Base-by-base conservation (phyloP, 1,140 invertebrate genomes). In the Campoletis sonorensis region DNA sequence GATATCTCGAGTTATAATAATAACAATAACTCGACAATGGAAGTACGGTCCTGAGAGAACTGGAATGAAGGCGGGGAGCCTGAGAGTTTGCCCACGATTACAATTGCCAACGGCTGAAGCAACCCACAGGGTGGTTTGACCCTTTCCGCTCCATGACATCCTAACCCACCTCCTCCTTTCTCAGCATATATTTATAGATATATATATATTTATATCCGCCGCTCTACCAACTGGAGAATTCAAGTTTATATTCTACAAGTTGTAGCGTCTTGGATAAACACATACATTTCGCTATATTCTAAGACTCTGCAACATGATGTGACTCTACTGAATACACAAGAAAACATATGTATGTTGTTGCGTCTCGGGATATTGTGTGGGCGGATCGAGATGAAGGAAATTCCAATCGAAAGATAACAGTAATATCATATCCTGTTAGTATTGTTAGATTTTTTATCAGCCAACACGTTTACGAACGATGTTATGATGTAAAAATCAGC, bases 51-150 rank as follows among this genome's bases (percentile, higher is more conserved):
- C 21, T 4, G 61, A 27, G 67, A 33, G 67, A 64, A n/a, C 16
- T 70, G 67, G 4, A 75, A 77, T 77, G 72, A 26, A 75, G 49
- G 8, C 49, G 72, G n/a, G 72, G 49, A 54, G 72, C 10, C 26
- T n/a, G 21, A 75, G 72, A 75, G 49, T 75, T 75, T 58, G 49
- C 49, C 30, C 72, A 33, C 72, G 72, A 75, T 75, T 75, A 75
- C n/a, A 21, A 23, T 64, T 23, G 72, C 26, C 72, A 30, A 75
- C 49, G 23, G 49, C 72, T 49, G 54, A 75, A 49, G 13, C 72
- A 58, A 54, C 45, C 26, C 72, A 54, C 45, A 58, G 49, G 40
- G 16, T 75, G 72, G 23, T 75, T 75, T 75, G 72, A 75, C 72
- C 72, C 49, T 58, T 54, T 75, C 30, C 67, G 67, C 67, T 70